Evolutionary conservation across 2,888 invertebrate genomes (phyloP).

Genomic region (Acanthosepion esculentum): DNA sequence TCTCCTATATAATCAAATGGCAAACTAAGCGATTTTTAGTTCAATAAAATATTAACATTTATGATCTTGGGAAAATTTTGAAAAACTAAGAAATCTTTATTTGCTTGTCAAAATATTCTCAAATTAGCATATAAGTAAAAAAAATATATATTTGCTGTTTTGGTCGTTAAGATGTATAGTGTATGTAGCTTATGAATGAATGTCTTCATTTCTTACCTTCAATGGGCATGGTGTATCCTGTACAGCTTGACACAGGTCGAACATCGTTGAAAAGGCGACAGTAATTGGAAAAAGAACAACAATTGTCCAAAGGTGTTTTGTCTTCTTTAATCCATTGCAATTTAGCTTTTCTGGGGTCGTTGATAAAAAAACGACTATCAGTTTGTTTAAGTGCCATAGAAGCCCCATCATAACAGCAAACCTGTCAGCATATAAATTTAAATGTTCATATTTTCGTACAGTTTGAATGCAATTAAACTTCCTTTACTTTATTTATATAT

Average conservation of each 20-base stretch:
- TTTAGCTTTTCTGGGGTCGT: conserved; percentile 39
- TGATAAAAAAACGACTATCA: conserved; percentile 24
- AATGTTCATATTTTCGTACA: neutral
- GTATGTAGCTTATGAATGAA: neutral
- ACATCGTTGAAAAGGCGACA: conserved; percentile 44
- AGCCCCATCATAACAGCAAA: neutral
- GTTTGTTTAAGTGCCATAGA: neutral
- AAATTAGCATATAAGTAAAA: too few species aligned
- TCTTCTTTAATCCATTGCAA: conserved; percentile 39
- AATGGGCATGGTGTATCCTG: neutral
- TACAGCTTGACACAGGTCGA: neutral
- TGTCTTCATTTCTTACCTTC: neutral
- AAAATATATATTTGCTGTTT: neutral
- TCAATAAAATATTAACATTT: too few species aligned
- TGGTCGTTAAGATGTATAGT: neutral
- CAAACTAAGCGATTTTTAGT: too few species aligned
- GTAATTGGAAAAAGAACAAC: conserved; percentile 25
- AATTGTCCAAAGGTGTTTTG: neutral
- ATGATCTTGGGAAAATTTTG: too few species aligned
- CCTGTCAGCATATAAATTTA: neutral
- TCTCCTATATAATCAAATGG: too few species aligned
- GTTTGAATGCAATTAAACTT: too few species aligned
- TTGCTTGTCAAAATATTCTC: too few species aligned
- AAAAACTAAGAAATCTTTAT: too few species aligned
- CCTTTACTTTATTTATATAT: too few species aligned